Base-by-base conservation (phyloP, 2,888 invertebrate genomes). In the Hirtodrosophila alboralis region DNA sequence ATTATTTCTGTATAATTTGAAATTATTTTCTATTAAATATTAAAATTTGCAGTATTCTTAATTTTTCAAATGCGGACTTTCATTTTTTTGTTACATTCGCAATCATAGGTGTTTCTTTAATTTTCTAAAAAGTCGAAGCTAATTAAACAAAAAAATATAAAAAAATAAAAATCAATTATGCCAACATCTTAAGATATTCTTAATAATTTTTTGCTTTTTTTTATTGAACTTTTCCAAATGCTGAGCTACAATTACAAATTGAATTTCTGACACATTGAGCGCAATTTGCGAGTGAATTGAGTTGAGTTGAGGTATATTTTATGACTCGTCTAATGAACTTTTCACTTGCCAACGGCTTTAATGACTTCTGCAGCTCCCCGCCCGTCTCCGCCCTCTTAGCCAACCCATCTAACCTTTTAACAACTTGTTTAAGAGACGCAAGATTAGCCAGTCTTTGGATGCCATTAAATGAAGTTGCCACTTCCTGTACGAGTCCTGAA, bases 231-330 rank as follows among this genome's bases (percentile, higher is more conserved):
- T 65, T 48, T 27, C 31, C 34, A 23, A 59, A 56, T 49, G 60
- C 48, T 72, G 77, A n/a, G 68, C 60, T 51, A 59, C 70, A 69
- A 74, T 78, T 84, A 77, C 78, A 75, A 86, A 78, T 84, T 78
- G 81, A 80, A 84, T 84, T 80, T 80, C 86, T 77, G 66, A 84
- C 79, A 86, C 81, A 61, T 84, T 53, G 73, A 57, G 26, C 52
- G 71, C 52, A 53, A 54, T 74, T 63, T 43, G 54, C 63, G 40
- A 57, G 62, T 61, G 53, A 51, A 49, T n/a, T n/a, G 34, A 34
- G 33, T 30, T 18, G 18, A 21, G 5, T n/a, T n/a, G n/a, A n/a
- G n/a, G n/a, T n/a, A n/a, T 2, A 23, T 23, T 23, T 23, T 79
- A 86, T 65, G 84, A 61, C 59, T 64, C 68, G 77, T 62, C 79